A percentile compares a stretch with the other conserved stretches of the same genome.
Conservation (phyloP, 2,888 invertebrate species). For the Tanypteryx hageni region DNA sequence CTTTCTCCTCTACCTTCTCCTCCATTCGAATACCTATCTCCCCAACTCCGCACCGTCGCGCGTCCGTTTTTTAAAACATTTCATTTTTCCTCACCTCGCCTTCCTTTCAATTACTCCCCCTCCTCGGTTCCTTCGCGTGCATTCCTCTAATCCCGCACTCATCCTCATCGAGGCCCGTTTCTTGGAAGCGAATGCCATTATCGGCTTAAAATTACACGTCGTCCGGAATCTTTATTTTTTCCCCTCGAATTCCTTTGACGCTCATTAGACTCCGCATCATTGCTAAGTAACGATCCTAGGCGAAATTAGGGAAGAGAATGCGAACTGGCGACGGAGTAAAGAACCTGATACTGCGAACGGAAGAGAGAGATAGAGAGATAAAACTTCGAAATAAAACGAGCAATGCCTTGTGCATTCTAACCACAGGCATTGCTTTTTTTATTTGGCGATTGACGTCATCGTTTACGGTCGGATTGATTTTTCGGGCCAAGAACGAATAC, state of each 20-base stretch:
- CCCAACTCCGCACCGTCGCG: neutral
- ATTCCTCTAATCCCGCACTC: neutral
- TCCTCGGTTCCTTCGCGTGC: neutral
- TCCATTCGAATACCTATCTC: neutral
- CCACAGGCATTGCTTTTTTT: neutral
- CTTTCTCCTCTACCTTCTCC: neutral
- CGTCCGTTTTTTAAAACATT: neutral
- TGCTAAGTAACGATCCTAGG: neutral
- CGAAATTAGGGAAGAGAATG: neutral
- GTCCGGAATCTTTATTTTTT: neutral
- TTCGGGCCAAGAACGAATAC: slow-evolving; percentile 10
- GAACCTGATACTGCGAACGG: neutral
- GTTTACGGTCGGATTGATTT: slow-evolving; percentile 21
- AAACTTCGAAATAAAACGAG: neutral
- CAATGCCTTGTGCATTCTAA: neutral
- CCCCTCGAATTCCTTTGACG: neutral
- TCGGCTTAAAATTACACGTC: slow-evolving; percentile 27
- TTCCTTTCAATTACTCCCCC: neutral
- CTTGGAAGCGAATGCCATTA: neutral
- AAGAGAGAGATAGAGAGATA: neutral
- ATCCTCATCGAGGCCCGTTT: neutral
- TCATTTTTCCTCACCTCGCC: neutral
- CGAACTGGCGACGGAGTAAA: neutral
- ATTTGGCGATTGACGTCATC: slow-evolving; percentile 14
- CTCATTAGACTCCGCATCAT: neutral